A percentile compares a stretch with the other conserved stretches of the same genome.
These are phyloP conservation scores for Trachelus tabidus DNA, from an alignment of 2,888 invertebrate genomes.

Conservation along the genomic window DNA sequence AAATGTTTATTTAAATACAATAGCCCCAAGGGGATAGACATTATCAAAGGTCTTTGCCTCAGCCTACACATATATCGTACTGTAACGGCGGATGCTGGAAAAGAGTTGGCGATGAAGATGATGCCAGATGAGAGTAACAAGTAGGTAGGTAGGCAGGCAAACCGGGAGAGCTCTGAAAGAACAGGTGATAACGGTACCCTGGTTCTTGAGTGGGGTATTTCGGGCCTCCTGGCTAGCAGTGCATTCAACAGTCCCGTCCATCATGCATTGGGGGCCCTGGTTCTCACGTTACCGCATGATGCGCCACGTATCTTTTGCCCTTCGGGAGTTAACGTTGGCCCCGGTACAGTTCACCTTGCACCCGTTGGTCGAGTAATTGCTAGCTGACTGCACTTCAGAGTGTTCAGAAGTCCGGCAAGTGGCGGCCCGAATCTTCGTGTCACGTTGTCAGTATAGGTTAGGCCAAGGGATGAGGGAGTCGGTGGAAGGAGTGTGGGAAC, in stretches of 20 bases:
- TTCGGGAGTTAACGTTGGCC: not conserved
- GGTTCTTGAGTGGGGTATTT: slow-evolving; percentile 18
- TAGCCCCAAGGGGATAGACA: not conserved
- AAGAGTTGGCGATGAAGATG: not conserved
- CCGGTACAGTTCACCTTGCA: slow-evolving; percentile 34
- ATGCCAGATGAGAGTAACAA: slow-evolving; percentile 1
- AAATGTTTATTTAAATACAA: not conserved
- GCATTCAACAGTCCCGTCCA: slow-evolving; percentile 7
- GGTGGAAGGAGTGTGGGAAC: not conserved
- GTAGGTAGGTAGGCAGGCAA: not conserved
- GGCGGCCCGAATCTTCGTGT: slow-evolving; percentile 7
- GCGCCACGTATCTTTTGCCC: not conserved
- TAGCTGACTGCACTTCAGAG: slow-evolving; percentile 37
- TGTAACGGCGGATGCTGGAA: not conserved
- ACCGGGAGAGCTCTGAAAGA: slow-evolving; percentile 29
- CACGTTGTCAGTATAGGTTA: not conserved
- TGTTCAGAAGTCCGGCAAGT: slow-evolving; percentile 47
- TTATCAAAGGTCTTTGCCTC: not conserved
- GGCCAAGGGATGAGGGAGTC: not conserved
- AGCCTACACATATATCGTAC: not conserved
- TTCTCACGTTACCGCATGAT: not conserved
- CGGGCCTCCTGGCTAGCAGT: slow-evolving; percentile 10
- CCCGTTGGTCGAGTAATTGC: slow-evolving; percentile 4
- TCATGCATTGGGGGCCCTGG: slow-evolving; percentile 1
- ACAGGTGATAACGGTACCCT: slow-evolving; percentile 54